Evolutionary conservation across 2,797 vertebrate genomes (phyloP).

Genomic region (Tragelaphus eurycerus): DNA sequence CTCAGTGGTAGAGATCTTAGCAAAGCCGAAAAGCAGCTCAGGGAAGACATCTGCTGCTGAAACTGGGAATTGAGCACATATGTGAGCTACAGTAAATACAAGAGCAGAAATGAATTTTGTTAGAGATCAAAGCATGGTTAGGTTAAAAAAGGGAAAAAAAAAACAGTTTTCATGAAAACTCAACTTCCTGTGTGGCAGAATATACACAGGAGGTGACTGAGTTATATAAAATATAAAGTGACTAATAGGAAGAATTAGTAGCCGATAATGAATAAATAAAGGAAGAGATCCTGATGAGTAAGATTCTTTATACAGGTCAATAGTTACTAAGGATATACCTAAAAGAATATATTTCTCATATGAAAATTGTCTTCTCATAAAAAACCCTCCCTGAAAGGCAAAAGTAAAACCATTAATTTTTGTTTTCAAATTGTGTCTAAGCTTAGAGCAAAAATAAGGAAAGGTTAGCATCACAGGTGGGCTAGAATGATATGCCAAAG

Average conservation of each 20-base stretch:
- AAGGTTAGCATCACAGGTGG: neutral
- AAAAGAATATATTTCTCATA: neutral
- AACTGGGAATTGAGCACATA: neutral
- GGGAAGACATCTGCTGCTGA: constrained; percentile 78
- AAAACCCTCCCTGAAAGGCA: neutral
- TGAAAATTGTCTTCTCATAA: neutral
- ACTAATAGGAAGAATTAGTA: neutral
- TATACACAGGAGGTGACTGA: neutral
- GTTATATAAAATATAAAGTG: neutral
- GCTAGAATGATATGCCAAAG: neutral
- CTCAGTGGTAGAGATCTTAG: neutral
- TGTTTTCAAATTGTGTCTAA: neutral
- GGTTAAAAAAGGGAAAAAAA: neutral
- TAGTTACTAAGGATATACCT: neutral
- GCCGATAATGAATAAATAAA: neutral
- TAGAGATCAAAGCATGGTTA: neutral
- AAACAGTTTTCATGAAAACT: neutral
- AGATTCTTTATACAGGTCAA: neutral
- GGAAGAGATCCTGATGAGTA: neutral
- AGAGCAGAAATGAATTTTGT: neutral
- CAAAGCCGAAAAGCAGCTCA: constrained; percentile 57
- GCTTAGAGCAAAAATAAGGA: neutral
- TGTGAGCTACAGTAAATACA: neutral
- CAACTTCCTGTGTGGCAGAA: neutral
- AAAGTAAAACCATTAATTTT: neutral